These are phyloP conservation scores for Hyles euphorbiae DNA, from an alignment of 1,140 invertebrate species.

Conservation along the genomic window DNA sequence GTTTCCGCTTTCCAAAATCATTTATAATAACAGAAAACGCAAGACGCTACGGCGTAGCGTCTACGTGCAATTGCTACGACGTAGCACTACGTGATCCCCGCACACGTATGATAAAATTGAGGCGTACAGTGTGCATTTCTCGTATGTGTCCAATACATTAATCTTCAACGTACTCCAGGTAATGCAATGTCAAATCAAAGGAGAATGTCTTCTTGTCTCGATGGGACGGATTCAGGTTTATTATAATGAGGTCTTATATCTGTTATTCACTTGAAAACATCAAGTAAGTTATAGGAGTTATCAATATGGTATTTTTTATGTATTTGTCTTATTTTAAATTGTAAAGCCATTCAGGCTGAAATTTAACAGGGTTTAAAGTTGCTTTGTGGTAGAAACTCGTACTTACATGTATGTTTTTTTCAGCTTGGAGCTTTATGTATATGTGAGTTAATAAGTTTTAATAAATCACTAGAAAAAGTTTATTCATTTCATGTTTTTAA, in stretches of 20 bases:
- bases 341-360: no score
- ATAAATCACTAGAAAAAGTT: no score
- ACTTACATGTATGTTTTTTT: no score
- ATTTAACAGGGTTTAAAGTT: no score
- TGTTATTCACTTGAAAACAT: not conserved
- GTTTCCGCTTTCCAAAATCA: no score
- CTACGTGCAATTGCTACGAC: not conserved
- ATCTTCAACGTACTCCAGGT: conserved; percentile 8
- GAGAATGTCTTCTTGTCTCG: conserved; percentile 9
- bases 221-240: not conserved
- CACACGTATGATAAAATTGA: conserved; percentile 1
- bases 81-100: conserved; percentile 1
- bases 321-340: no score
- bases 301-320: no score
- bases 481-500: no score
- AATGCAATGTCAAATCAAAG: conserved; percentile 15
- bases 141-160: conserved; percentile 1
- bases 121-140: not conserved
- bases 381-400: no score
- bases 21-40: no score
- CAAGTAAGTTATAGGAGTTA: not conserved
- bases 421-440: no score
- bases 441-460: no score
- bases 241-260: not conserved
- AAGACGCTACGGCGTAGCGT: conserved; percentile 3